phyloP scores from a whole-genome alignment of 2,888 invertebrate species.

The Piscicola geometra region DNA sequence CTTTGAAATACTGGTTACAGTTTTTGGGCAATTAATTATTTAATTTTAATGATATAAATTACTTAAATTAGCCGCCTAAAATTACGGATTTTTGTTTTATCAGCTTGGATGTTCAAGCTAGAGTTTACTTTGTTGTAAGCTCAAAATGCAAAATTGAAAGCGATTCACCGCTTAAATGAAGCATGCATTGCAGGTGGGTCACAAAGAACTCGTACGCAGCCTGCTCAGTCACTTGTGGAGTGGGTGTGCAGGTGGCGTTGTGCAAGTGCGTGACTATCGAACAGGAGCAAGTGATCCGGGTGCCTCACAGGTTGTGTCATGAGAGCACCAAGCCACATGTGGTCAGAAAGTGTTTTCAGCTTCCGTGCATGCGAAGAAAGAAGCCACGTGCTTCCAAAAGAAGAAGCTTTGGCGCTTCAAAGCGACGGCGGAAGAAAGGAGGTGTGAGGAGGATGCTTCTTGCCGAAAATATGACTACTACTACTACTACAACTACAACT shows the following conservation, averaged over 20 bases:
- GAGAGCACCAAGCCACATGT: neutral
- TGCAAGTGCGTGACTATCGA: neutral
- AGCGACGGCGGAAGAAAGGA: neutral
- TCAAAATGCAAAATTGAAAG: no score
- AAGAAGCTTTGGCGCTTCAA: neutral
- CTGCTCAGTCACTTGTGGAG: neutral
- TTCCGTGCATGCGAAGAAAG: slow-evolving; percentile 3
- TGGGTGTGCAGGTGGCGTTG: neutral
- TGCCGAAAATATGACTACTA: slow-evolving; percentile 6
- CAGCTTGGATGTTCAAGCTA: no score
- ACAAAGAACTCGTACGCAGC: neutral
- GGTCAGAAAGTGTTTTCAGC: neutral
- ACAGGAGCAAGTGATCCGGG: neutral
- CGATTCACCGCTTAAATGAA: neutral
- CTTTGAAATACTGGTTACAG: slow-evolving; percentile 5
- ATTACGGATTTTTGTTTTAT: no score
- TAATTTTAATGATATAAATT: no score
- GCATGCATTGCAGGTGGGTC: neutral
- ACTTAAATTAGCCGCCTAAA: no score
- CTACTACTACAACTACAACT: no score
- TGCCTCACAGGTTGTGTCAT: neutral
- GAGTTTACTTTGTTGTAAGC: no score
- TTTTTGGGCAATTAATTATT: no score
- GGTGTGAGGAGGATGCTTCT: neutral
- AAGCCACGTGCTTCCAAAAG: neutral